Evolutionary conservation across 2,113 vertebrate species (phyloP).

Genomic region (Silurus asotus): DNA sequence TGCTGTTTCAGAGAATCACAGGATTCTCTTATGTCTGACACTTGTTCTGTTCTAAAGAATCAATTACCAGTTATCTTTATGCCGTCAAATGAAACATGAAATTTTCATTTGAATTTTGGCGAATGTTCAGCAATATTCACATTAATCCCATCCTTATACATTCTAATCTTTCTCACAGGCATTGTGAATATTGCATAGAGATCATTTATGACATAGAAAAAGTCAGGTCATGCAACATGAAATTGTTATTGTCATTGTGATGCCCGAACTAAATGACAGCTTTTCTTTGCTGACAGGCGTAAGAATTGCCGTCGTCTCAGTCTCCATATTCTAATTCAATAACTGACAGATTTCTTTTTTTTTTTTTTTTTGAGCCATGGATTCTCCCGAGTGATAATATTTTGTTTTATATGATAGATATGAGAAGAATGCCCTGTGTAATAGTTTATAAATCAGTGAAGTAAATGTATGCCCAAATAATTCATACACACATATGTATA

Average conservation of each 20-base stretch:
- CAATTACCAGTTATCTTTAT: constrained; percentile 34
- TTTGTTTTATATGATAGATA: constrained; percentile 6
- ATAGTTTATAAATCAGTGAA: not conserved
- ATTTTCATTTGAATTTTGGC: not conserved
- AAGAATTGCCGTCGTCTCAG: constrained; percentile 22
- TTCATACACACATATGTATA: not conserved
- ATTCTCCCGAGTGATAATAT: constrained; percentile 36
- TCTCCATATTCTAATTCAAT: constrained; percentile 33
- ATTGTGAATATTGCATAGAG: not conserved
- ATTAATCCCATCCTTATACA: not conserved
- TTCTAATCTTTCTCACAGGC: no score
- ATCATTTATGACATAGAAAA: constrained; percentile 31
- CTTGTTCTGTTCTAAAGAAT: constrained; percentile 23
- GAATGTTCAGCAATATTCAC: constrained; percentile 19
- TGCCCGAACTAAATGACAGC: constrained; percentile 37
- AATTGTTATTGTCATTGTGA: constrained; percentile 24
- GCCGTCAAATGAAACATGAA: not conserved
- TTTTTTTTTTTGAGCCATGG: constrained; percentile 29
- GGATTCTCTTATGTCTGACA: constrained; percentile 22
- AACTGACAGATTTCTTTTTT: constrained; percentile 38
- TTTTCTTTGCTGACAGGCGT: constrained; percentile 29
- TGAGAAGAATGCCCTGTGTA: constrained; percentile 7
- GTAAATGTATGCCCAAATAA: not conserved
- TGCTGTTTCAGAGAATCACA: constrained; percentile 36
- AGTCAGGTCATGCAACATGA: not conserved